Base-by-base conservation (phyloP, 2,888 invertebrate genomes). In the Galeruca laticollis region DNA sequence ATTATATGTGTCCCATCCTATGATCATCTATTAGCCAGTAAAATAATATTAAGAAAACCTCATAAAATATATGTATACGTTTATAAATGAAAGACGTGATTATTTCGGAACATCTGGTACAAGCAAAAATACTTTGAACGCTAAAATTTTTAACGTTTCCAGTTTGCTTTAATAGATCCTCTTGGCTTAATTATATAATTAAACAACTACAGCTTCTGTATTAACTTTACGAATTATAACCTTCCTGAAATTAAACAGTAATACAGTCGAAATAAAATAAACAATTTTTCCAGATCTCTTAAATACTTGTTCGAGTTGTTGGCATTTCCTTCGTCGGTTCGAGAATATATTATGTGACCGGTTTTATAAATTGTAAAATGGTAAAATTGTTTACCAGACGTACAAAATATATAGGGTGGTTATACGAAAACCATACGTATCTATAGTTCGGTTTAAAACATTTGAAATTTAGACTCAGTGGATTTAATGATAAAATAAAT, bases 311-410 rank as follows among this genome's bases (percentile, higher is more conserved):
- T 49, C 33, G 31, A 61, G 61, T 33, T 21, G 21, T 21, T 47
- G 61, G 31, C 18, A 49, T 61, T 61, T 61, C 61, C 20, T 49
- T 21, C 33, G 18, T 6, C 13, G 33, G 8, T 18, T 18, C 49
- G 15, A 33, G 47, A 60, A 60, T 60, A 60, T 20, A 60, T 60
- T 60, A 60, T 31, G n/a, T 31, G 60, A 61, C 60, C 60, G 60
- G 60, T 60, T 60, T 60, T 47, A 43, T 60, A 60, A 43, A 60
- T 47, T 18, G 47, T 47, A 18, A 47, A 47, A 47, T 47, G 18
- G 13, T 0, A 11, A 37, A 3, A 13, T 37, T 13, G 4, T 3
- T 11, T 11, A 37, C 0, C 37, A 37, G 37, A 11, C 11, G 26
- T 26, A 6, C 6, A 5, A 6, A 6, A 26, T 26, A 26, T 26